These are phyloP conservation scores for Arenaria interpres DNA, from an alignment of 2,113 vertebrate genomes.

Conservation along the genomic window DNA sequence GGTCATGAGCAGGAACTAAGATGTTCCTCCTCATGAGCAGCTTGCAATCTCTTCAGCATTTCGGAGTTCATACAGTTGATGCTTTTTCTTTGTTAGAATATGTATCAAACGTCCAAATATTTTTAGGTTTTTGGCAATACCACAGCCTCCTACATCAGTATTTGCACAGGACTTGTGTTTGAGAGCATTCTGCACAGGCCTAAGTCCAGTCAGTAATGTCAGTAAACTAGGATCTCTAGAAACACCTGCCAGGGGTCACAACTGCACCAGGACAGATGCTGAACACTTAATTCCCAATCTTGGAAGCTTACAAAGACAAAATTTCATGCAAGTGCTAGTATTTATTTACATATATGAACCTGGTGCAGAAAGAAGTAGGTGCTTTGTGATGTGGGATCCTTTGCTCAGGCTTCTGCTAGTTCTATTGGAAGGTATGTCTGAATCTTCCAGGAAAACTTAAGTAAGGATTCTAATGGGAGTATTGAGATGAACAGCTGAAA, in stretches of 20 bases:
- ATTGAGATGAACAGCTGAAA: neutral
- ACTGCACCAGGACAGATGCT: neutral
- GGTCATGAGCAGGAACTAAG: neutral
- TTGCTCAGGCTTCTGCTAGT: neutral
- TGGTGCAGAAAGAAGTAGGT: neutral
- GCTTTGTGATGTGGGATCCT: neutral
- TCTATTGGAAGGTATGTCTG: neutral
- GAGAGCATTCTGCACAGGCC: neutral
- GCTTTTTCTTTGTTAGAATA: neutral
- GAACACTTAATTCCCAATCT: neutral
- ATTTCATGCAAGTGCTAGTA: neutral
- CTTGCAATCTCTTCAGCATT: neutral
- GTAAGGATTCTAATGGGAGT: neutral
- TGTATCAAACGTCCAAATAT: neutral
- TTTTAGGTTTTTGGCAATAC: neutral
- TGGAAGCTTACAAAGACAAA: neutral
- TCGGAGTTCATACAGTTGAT: neutral
- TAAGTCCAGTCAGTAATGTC: neutral
- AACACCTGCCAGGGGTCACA: neutral
- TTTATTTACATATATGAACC: neutral
- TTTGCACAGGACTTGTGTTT: neutral
- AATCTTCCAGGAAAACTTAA: neutral
- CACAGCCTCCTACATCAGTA: neutral
- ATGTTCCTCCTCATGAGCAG: fast-evolving
- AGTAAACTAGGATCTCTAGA: neutral